These are phyloP conservation scores for Hippocampus guttulatus DNA, from an alignment of 2,113 vertebrate genomes.

Conservation along the genomic window DNA sequence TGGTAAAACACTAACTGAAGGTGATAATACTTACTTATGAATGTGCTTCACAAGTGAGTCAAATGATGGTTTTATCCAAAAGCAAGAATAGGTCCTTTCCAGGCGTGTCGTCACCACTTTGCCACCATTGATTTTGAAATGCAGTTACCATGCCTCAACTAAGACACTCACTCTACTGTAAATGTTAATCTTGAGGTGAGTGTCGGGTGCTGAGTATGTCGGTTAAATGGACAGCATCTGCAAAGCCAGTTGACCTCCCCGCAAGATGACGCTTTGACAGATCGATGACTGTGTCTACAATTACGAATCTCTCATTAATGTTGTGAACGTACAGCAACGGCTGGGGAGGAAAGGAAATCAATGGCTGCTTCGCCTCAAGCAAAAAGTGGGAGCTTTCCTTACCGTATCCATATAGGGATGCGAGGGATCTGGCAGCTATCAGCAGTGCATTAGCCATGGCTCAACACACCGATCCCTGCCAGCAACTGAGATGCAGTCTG, in stretches of 20 bases:
- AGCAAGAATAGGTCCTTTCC: neutral
- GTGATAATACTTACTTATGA: neutral
- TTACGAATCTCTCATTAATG: conserved; percentile 57
- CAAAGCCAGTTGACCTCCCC: conserved; percentile 32
- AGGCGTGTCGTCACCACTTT: neutral
- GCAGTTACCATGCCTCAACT: neutral
- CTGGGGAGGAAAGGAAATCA: conserved; percentile 51
- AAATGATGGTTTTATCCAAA: neutral
- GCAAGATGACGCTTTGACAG: conserved; percentile 38
- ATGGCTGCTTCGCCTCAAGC: conserved; percentile 43
- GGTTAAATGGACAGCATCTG: conserved; percentile 40
- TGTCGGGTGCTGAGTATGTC: conserved; percentile 12
- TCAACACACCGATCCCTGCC: conserved; percentile 5
- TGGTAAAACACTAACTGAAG: neutral
- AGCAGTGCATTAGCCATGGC: conserved; percentile 13
- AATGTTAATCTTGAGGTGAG: conserved; percentile 9
- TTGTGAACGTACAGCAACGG: conserved; percentile 24
- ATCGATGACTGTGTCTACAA: conserved; percentile 35
- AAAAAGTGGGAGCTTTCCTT: conserved; percentile 36
- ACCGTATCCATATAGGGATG: conserved; percentile 23
- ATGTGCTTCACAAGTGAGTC: neutral
- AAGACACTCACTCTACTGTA: neutral
- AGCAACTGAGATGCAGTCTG: conserved; percentile 17
- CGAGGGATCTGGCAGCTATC: conserved; percentile 23
- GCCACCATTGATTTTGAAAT: neutral